These are phyloP conservation scores for Hylia prasina DNA, from an alignment of 2,113 vertebrate genomes.

Conservation along the genomic window DNA sequence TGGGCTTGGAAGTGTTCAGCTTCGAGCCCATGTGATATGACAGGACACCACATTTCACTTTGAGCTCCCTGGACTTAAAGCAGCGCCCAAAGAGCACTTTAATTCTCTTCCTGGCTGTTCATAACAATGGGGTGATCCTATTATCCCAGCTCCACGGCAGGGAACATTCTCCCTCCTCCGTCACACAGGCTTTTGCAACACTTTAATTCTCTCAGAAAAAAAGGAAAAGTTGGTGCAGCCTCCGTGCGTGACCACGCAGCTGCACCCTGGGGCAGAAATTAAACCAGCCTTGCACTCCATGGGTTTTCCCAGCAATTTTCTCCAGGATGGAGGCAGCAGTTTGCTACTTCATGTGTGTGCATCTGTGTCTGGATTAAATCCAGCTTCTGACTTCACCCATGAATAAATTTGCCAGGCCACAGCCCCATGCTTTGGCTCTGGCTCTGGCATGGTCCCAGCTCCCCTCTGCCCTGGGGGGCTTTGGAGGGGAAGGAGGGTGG, in stretches of 20 bases:
- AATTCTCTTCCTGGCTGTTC: slow-evolving; percentile 25
- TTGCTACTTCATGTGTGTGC: neutral
- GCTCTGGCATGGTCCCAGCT: neutral
- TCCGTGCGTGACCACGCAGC: fast-evolving
- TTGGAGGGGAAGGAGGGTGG: neutral
- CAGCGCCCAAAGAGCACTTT: neutral
- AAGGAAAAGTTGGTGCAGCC: neutral
- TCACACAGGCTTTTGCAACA: neutral
- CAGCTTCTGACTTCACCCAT: neutral
- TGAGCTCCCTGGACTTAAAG: neutral
- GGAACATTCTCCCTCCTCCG: neutral
- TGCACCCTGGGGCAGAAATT: neutral
- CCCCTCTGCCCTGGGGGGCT: neutral
- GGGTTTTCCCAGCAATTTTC: neutral
- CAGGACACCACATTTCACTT: neutral
- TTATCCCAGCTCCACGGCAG: slow-evolving; percentile 3
- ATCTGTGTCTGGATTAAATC: neutral
- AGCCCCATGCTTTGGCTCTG: fast-evolving
- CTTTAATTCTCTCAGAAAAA: neutral
- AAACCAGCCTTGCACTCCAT: neutral
- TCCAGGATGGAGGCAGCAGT: neutral
- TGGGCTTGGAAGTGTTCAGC: neutral
- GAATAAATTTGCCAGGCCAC: neutral
- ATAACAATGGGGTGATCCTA: slow-evolving; percentile 9
- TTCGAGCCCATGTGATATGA: neutral